These are phyloP conservation scores for Thoracochromis brauschi DNA, from an alignment of 2,113 vertebrate species.

Conservation along the genomic window DNA sequence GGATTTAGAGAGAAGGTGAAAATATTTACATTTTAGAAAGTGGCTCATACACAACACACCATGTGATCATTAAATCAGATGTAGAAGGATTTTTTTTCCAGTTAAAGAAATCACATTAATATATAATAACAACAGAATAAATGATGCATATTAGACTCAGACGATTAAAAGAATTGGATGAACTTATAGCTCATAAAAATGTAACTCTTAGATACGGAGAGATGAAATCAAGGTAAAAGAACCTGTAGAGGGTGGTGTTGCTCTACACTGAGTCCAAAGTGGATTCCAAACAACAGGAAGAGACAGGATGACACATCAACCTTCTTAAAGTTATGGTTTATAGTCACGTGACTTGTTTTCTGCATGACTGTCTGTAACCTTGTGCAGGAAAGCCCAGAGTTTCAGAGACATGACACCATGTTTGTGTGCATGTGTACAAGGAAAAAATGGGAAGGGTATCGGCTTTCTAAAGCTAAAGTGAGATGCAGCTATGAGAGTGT, in stretches of 20 bases:
- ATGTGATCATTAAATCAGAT: not conserved
- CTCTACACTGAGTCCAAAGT: not conserved
- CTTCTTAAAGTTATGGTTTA: not conserved
- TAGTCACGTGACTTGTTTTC: not conserved
- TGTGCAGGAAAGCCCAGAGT: not conserved
- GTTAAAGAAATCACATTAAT: not conserved
- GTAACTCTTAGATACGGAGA: not conserved
- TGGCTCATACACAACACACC: not conserved
- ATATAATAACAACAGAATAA: not conserved
- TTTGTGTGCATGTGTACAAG: not conserved
- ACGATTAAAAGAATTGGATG: not conserved
- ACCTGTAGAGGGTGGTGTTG: slow-evolving; percentile 38
- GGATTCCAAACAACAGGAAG: not conserved
- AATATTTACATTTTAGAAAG: not conserved
- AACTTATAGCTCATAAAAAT: not conserved
- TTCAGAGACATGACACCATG: not conserved
- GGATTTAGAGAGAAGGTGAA: not conserved
- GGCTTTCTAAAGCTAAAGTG: slow-evolving; percentile 18
- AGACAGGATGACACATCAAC: not conserved
- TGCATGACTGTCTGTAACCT: not conserved
- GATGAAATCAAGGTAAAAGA: not conserved
- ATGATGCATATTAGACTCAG: not conserved
- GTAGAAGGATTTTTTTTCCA: not conserved
- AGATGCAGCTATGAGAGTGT: not conserved
- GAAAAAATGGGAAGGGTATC: not conserved